Conservation (phyloP, 2,797 vertebrate species). For the Hirundo rustica region DNA sequence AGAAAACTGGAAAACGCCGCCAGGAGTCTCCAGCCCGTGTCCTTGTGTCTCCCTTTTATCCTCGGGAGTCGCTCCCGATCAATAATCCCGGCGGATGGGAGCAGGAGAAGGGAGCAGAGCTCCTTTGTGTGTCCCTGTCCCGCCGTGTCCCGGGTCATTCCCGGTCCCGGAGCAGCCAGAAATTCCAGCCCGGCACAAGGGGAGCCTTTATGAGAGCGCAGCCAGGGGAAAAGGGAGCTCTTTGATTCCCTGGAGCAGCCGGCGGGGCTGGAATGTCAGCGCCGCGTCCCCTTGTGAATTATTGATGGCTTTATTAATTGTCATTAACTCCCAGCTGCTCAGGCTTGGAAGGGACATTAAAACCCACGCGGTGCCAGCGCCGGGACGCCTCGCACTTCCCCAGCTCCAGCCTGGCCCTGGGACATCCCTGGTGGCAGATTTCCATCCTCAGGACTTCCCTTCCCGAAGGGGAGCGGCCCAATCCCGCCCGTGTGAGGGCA, state of each 20-base stretch:
- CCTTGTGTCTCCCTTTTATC: rapidly evolving
- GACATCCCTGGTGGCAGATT: neutral
- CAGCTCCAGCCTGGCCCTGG: neutral
- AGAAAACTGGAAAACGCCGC: rapidly evolving
- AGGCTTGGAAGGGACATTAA: neutral
- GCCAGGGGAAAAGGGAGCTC: neutral
- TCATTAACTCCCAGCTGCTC: neutral
- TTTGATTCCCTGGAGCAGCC: neutral
- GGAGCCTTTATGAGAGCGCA: rapidly evolving
- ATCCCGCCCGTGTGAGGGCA: rapidly evolving
- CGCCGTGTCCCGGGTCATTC: neutral
- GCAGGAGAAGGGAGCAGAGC: neutral
- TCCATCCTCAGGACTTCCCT: neutral
- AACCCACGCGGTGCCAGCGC: neutral
- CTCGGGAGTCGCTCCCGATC: rapidly evolving
- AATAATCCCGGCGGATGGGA: rapidly evolving
- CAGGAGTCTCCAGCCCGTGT: rapidly evolving
- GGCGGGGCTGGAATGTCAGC: neutral
- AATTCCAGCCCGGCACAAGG: neutral
- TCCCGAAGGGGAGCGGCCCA: neutral
- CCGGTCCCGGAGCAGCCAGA: rapidly evolving
- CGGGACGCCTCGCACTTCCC: neutral
- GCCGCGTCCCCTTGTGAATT: neutral
- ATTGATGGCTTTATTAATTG: neutral
- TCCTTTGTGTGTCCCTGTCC: neutral